Conservation (phyloP, 2,113 vertebrate species). For the Rhabdornis inornatus region DNA sequence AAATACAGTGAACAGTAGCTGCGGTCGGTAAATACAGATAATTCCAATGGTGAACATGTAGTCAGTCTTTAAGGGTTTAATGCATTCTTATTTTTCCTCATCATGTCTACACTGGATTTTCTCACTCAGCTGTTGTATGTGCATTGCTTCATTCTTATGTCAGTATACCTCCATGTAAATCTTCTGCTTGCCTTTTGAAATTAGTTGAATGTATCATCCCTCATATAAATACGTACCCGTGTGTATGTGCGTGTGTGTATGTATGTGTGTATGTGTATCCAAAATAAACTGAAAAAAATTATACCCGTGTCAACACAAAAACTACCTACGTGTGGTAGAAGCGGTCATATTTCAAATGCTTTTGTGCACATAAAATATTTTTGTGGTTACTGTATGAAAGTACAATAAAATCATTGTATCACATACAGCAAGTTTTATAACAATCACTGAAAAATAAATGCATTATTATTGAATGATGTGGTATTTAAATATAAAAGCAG, state of each 20-base stretch:
- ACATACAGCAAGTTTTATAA: constrained; percentile 37
- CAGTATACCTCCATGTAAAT: constrained; percentile 25
- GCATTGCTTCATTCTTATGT: background rate
- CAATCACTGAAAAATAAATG: constrained; percentile 56
- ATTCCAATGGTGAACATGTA: background rate
- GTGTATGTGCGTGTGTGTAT: too few relatives aligned
- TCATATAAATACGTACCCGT: background rate
- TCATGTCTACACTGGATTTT: background rate
- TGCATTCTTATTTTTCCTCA: background rate
- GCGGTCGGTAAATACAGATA: background rate
- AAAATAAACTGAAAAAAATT: background rate
- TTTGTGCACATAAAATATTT: constrained; percentile 17
- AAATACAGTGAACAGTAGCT: background rate
- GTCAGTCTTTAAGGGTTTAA: constrained; percentile 6
- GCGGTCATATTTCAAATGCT: background rate
- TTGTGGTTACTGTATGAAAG: background rate
- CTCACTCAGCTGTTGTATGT: constrained; percentile 26
- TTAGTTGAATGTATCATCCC: background rate
- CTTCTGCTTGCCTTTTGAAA: constrained; percentile 35
- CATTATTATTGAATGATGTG: constrained; percentile 71
- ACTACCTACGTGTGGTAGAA: background rate
- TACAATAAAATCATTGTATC: background rate
- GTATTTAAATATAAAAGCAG: constrained; percentile 74
- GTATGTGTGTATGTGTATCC: too few relatives aligned
- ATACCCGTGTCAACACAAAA: background rate